Base-by-base conservation (phyloP, 2,888 invertebrate species). In the Apotomis betuletana region DNA sequence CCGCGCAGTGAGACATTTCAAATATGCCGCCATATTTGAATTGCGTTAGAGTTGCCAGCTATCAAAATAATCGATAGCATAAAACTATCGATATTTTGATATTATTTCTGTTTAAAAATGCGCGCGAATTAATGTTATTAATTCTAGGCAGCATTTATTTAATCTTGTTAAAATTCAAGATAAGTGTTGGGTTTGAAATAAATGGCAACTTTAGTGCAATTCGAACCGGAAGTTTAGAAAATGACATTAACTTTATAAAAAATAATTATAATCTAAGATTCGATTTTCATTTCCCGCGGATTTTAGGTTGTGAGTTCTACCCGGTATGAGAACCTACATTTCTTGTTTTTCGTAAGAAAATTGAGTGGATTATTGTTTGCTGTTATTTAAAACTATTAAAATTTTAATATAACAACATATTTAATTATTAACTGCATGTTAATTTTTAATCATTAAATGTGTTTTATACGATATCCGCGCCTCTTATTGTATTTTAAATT, bases 1-100 rank as follows among this genome's bases (percentile, higher is more conserved):
- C 92, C 62, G 87, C 89, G 76, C 92, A 93, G 76, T 92, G 88
- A 81, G 75, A 78, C 49, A 74, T 62, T 74, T 75, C 74, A 80
- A 83, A 83, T 80, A 70, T 67, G 62, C 57, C 68, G 15, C 27
- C 27, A 27, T 27, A 27, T 27, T 27, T 27, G 67, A 61, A 72
- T 72, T 68, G 67, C 68, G 68, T 63, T 72, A 63, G 41, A 51
- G 67, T 67, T 67, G 62, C 67, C 57, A 67, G 55, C 41, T 44
- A n/a, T 13, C 27, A 71, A 71, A 60, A 65, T 15, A 58, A 9
- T 46, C 41, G 44, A 69, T 9, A 15, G 63, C 63, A 58, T n/a
- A 9, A 64, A 59, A 70, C 44, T 70, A 55, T 62, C 54, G 5
- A 55, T 36, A 49, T 61, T 61, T 46, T 49, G 54, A 61, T 61